Percentiles rank a stretch among this genome's conserved stretches.
Conservation (phyloP, 2,797 vertebrate species). For the Sorex maritimensis region DNA sequence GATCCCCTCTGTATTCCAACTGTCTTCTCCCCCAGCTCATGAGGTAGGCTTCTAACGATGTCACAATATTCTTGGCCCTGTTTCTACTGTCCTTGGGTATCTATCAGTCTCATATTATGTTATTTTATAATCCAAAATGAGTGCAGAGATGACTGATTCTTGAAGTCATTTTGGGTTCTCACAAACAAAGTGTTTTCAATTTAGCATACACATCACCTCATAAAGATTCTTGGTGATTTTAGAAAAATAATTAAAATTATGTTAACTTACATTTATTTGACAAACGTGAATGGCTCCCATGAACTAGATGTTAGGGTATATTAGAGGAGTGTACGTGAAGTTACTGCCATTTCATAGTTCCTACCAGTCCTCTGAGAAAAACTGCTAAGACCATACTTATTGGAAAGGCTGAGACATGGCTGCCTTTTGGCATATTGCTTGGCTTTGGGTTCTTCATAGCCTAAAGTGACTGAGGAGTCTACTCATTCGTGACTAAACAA, state of each 20-base stretch:
- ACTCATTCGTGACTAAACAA: conserved; percentile 49
- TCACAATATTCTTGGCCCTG: too few relatives aligned
- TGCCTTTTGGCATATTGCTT: conserved; percentile 1
- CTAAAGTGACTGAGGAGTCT: not conserved
- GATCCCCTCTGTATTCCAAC: too few relatives aligned
- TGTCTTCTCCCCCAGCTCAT: too few relatives aligned
- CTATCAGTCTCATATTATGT: too few relatives aligned
- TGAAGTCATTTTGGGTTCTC: conserved; percentile 40
- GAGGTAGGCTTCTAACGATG: too few relatives aligned
- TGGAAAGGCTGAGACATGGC: not conserved
- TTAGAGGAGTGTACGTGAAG: not conserved
- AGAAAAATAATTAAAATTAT: conserved; percentile 21
- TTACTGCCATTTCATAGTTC: conserved; percentile 29
- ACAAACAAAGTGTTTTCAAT: conserved; percentile 50
- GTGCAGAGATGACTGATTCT: not conserved
- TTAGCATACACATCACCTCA: not conserved
- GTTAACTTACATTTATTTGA: conserved; percentile 30
- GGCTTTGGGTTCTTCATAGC: not conserved
- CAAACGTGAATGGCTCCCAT: conserved; percentile 42
- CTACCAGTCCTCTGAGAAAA: conserved; percentile 2
- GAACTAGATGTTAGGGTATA: not conserved
- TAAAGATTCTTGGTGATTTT: conserved; percentile 50
- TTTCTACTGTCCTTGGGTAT: too few relatives aligned
- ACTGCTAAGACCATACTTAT: not conserved
- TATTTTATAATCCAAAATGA: too few relatives aligned